A percentile compares a stretch with the other conserved stretches of the same genome.
phyloP scores from a whole-genome alignment of 2,797 vertebrate species.

The Molothrus ater region DNA sequence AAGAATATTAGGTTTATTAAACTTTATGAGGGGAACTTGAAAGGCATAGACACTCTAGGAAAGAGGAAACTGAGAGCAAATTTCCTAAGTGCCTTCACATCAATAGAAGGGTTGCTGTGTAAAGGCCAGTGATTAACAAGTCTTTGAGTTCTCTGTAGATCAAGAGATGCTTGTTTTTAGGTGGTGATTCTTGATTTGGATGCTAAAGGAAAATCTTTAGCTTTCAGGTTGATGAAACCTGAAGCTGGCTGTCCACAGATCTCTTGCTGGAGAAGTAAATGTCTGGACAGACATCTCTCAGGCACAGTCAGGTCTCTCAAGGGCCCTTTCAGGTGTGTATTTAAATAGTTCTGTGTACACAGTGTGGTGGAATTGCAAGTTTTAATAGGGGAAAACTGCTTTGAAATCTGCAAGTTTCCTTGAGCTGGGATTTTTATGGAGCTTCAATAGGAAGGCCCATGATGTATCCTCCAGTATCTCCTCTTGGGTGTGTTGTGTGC shows the following conservation, averaged over 20 bases:
- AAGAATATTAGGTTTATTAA: not conserved
- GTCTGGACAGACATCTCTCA: not conserved
- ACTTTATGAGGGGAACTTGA: not conserved
- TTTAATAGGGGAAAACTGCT: not conserved
- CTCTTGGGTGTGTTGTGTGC: not conserved
- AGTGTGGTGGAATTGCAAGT: fast-evolving
- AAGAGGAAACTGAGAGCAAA: not conserved
- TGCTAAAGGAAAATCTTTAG: not conserved
- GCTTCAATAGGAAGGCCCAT: not conserved
- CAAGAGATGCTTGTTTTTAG: not conserved
- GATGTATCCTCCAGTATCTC: not conserved
- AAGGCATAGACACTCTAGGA: not conserved
- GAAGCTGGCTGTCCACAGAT: not conserved
- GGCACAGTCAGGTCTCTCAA: not conserved
- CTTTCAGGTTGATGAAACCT: not conserved
- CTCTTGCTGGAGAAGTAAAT: not conserved
- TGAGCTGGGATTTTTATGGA: not conserved
- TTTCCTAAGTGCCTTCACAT: not conserved
- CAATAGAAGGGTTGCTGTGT: fast-evolving
- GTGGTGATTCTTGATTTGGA: not conserved
- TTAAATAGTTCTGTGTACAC: not conserved
- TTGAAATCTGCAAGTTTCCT: not conserved
- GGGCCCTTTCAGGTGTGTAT: not conserved
- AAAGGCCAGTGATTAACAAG: not conserved
- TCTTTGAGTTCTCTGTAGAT: not conserved